Base-by-base conservation (phyloP, 2,797 vertebrate species). In the Schizothorax lantsangensis region DNA sequence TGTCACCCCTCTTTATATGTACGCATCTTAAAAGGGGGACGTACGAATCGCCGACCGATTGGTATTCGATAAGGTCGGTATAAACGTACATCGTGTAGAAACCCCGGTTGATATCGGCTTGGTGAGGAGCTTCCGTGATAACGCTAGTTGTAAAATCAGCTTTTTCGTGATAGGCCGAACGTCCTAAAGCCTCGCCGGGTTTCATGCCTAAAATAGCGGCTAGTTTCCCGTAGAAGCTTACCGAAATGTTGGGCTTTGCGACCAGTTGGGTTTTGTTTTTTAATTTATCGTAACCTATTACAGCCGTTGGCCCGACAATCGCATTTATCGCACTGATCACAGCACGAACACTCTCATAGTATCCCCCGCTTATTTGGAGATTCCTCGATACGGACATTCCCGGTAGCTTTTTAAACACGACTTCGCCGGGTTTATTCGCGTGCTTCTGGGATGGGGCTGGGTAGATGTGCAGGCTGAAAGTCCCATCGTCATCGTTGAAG, bases 1-100 rank as follows among this genome's bases (percentile, higher is more conserved):
- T n/a, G 62, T 30, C 49, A 2, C 68, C 19, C 8, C 62, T 62
- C 17, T 43, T 45, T 68, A 69, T 81, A 68, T 69, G 62, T 68
- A 81, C 14, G 6, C 79, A 81, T 49, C 40, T 47, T 30, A 81
- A 81, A 40, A 81, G 79, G 15, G 79, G 79, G 4, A 68, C n/a
- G 30, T 19, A 47, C 14, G 6, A 54, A n/a, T 79, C n/a, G n/a
- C n/a, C n/a, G n/a, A n/a, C n/a, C n/a, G n/a, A n/a, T n/a, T n/a
- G n/a, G n/a, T n/a, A n/a, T 23, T 79, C 52, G 6, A 79, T 43
- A n/a, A 79, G 62, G 54, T 79, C 15, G 2, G 49, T 64, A 6
- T 80, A 66, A 64, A 80, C 36, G 5, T 23, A 64, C 15, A 80
- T 43, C 0, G 59, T 30, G 26, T 80, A 80, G 57, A 80, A 80